Evolutionary conservation across 2,113 vertebrate genomes (phyloP), one percentile per base, ranked within the genome.

Genomic region (Calidris pugnax): DNA sequence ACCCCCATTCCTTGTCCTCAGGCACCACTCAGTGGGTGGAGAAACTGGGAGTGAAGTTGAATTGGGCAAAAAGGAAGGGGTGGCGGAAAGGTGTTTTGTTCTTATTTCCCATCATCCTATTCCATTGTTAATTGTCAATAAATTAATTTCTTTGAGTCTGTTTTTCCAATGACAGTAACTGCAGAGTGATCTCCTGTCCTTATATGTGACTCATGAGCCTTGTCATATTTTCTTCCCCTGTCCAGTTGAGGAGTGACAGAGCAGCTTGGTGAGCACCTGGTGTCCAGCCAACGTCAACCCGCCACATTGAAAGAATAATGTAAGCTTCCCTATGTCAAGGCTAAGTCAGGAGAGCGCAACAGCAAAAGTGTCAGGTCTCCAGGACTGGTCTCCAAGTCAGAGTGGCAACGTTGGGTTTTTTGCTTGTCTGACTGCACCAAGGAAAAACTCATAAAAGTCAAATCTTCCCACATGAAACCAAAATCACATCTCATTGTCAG

Each of bases 21-120:
- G 4, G 1, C 0, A 0, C 9, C 17, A 13, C 30, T 35, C 2
- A 0, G 7, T 14, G 6, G 22, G 19, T 78, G 18, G 13, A 68
- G 48, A 92, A 87, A 64, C 5, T 1, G 7, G 6, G 22, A 73
- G 7, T 51, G 24, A 90, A 41, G 26, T 6, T 76, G 50, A 64
- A 20, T 8, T 7, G 1, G 1, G 19, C 14, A 62, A 63, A 21
- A 85, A 39, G 6, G 11, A 11, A 74, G 5, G 16, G 7, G 32
- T 43, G 13, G 19, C 14, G 3, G 5, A 10, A n/a, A n/a, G 9
- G 28, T 16, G 12, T 1, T n/a, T 51, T 22, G n/a, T 62, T 74
- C 15, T 48, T 85, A 57, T 75, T 89, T 79, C 24, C 85, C 7
- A 51, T 64, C 75, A 39, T 39, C 20, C 23, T 63, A 45, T 37